Evolutionary conservation across 2,888 invertebrate genomes (phyloP), one percentile per base, ranked within the genome.

Genomic region (Campoletis raptor): DNA sequence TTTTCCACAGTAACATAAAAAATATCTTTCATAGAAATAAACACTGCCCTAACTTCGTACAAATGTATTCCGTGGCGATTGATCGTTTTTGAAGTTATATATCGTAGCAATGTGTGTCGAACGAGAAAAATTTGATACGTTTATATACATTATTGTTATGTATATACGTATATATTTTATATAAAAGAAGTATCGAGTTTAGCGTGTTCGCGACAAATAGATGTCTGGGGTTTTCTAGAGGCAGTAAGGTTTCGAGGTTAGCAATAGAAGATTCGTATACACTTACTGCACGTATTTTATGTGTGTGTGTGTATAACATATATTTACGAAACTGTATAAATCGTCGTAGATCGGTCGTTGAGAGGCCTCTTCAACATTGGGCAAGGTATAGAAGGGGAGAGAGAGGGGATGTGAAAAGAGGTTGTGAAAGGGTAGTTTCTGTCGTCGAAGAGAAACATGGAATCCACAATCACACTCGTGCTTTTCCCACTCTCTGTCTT

Each of bases 121-220:
- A 70, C 40, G 42, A 36, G 67, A 82, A 77, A 76, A 76, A 61
- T 61, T 61, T 61, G 4, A 61, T 61, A 30, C 61, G 15, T 61
- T 77, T 76, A 72, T 76, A 81, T 77, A 54, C 40, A 48, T 66
- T 72, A 48, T 36, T 37, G 30, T 30, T 30, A 3, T 30, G 3
- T 30, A 0, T 37, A 21, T 74, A 74, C 30, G 30, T 61, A 37
- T 80, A 36, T 81, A 76, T 81, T 61, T 48, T 48, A 15, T 48
- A 48, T 15, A n/a, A 24, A 57, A 57, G 30, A 57, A 57, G 57
- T 30, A 57, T 66, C 81, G 81, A 64, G 77, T 64, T 30, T 48
- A 12, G 45, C 73, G 42, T 66, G 10, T 61, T 72, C 48, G 57
- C 83, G 86, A 85, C 80, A 86, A 85, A 88, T 82, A 81, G 70